Conservation (phyloP, 2,113 vertebrate genomes). For the Oriolus oriolus region DNA sequence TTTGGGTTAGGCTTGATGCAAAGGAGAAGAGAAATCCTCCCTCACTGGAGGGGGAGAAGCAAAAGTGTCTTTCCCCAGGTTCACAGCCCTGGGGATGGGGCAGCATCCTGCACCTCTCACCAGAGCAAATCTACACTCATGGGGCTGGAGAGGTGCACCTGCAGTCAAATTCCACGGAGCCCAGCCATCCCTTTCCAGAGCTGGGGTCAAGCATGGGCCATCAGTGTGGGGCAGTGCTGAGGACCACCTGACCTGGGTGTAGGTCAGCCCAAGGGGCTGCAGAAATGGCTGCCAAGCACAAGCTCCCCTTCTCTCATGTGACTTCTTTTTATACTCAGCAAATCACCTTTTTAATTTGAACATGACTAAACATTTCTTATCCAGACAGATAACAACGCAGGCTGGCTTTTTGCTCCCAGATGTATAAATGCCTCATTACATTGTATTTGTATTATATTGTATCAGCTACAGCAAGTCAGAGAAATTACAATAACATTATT, state of each 20-base stretch:
- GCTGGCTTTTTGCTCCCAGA: background rate
- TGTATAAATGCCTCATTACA: background rate
- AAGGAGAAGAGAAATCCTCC: background rate
- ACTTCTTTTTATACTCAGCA: background rate
- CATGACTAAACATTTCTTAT: background rate
- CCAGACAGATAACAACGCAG: background rate
- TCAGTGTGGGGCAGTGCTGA: background rate
- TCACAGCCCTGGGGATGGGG: background rate
- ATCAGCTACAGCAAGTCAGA: background rate
- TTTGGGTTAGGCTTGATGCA: background rate
- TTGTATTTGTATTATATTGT: background rate
- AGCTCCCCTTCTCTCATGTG: background rate
- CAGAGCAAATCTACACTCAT: background rate
- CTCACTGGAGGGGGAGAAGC: background rate
- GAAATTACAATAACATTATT: background rate
- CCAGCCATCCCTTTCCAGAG: background rate
- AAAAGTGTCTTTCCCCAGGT: background rate
- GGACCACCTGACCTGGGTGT: rapidly evolving
- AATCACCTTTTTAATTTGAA: background rate
- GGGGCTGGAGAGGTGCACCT: background rate
- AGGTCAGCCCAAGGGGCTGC: background rate
- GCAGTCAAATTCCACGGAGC: background rate
- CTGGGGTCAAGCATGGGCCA: background rate
- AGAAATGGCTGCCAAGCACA: background rate
- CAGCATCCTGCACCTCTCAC: background rate